Evolutionary conservation across 2,797 vertebrate species (phyloP).

Genomic region (Microhierax caerulescens): DNA sequence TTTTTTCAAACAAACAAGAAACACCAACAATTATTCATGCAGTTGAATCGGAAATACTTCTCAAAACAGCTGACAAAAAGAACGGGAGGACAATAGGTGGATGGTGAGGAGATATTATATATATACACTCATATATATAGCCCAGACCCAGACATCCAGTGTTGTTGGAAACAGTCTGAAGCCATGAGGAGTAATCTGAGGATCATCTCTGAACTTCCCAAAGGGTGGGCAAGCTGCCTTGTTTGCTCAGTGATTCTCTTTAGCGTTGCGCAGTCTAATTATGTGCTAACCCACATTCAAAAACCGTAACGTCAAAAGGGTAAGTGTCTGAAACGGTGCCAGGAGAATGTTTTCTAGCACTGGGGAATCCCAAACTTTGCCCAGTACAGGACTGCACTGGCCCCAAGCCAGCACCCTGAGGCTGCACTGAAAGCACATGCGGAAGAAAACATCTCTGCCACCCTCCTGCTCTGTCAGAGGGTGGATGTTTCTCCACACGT

Average conservation of each 20-base stretch:
- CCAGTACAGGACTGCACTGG: not conserved
- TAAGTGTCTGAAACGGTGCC: conserved; percentile 6
- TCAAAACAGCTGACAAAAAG: conserved; percentile 75
- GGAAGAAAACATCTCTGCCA: not conserved
- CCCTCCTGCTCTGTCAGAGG: not conserved
- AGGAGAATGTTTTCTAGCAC: not conserved
- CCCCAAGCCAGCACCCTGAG: not conserved
- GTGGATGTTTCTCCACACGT: fast-evolving
- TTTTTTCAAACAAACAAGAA: conserved; percentile 68
- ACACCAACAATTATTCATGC: conserved; percentile 49
- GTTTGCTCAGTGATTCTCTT: conserved; percentile 43
- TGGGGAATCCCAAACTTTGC: conserved; percentile 10
- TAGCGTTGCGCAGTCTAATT: conserved; percentile 11
- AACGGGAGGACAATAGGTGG: conserved; percentile 64
- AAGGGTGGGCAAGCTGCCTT: conserved; percentile 49
- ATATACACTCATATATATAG: conserved; percentile 29
- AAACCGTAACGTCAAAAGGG: conserved; percentile 4
- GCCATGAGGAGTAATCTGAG: conserved; percentile 17
- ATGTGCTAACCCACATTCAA: not conserved
- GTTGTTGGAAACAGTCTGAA: conserved; percentile 49
- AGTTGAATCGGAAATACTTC: conserved; percentile 70
- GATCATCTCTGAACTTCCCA: conserved; percentile 40
- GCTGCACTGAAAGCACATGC: not conserved
- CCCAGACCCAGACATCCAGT: not conserved
- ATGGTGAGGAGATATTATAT: conserved; percentile 48